Base-by-base conservation (phyloP, 2,797 vertebrate species). In the Muraenolepis orangiensis region DNA sequence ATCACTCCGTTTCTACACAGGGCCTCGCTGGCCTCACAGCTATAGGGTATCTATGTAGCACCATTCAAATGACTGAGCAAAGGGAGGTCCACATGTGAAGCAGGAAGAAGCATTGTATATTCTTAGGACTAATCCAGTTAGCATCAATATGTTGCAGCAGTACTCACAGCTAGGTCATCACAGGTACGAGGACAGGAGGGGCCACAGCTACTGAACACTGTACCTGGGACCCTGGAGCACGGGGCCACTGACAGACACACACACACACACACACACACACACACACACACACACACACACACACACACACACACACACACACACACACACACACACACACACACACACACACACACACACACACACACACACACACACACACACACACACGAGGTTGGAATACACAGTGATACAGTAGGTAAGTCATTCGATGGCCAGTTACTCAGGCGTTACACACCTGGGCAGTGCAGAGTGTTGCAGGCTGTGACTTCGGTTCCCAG, bases 171-270 rank as follows among this genome's bases (percentile, higher is more conserved):
- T 32, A 96, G 83, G 80, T 98, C 95, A 3, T 96, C 96, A 76
- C 96, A 98, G 76, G 94, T 94, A 20, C 94, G 93, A 34, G 96
- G 96, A 61, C 96, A 96, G 0, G 95, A 91, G 0, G 96, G 96
- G 0, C 95, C 96, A 46, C 96, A 97, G 85, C 86, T 88, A 77
- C 95, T 96, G 80, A 94, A 96, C 13, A 72, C 85, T 0, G 94
- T 92, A 12, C 94, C 95, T 0, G 88, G 78, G 0, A 96, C 88
- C 46, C 85, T 57, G 0, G 91, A 91, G 57, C 96, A 96, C 0
- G 95, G 92, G 0, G 87, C 82, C 77, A 88, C 95, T 96, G 83
- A 38, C 57, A 40, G 6, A 80, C 81, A 82, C 73, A 85, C 18
- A 87, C 20, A 80, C 32, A 36, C n/a, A 69, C 12, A 34, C n/a